Percentiles rank a stretch among this genome's conserved stretches.
Evolutionary conservation across 2,797 vertebrate species (phyloP).

Genomic region (Limosa lapponica): DNA sequence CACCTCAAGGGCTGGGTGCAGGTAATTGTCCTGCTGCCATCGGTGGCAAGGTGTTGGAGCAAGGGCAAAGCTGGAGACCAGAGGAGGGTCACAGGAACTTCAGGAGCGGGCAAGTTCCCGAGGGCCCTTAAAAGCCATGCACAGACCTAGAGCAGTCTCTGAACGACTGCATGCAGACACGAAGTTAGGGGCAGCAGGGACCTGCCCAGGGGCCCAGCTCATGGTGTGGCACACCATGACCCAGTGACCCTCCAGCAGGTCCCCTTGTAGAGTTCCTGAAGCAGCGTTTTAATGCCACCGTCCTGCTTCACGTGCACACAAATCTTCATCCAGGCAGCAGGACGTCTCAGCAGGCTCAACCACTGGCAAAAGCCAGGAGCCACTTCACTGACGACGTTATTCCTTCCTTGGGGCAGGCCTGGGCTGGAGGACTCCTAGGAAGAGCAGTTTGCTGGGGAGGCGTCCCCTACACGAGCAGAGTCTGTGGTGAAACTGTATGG

Average conservation of each 20-base stretch:
- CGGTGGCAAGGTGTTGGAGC: background rate
- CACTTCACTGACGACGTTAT: fast-evolving
- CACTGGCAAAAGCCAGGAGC: background rate
- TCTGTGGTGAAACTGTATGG: fast-evolving
- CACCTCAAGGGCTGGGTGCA: fast-evolving
- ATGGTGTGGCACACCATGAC: background rate
- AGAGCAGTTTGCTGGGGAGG: background rate
- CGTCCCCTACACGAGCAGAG: fast-evolving
- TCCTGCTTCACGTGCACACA: fast-evolving
- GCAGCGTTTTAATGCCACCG: background rate
- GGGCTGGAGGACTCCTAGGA: background rate
- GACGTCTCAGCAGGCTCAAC: fast-evolving
- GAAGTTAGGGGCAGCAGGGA: background rate
- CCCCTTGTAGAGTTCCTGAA: background rate
- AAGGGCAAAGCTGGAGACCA: background rate
- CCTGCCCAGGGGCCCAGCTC: background rate
- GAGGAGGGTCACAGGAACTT: background rate
- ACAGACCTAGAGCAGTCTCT: background rate
- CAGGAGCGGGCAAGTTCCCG: background rate
- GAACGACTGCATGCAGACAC: fast-evolving
- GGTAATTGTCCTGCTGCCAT: background rate
- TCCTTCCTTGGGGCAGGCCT: fast-evolving
- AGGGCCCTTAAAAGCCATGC: background rate
- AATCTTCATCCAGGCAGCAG: fast-evolving
- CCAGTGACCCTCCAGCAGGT: background rate